Evolutionary conservation across 1,140 invertebrate species (phyloP).

Genomic region (Paracyclopina nana): DNA sequence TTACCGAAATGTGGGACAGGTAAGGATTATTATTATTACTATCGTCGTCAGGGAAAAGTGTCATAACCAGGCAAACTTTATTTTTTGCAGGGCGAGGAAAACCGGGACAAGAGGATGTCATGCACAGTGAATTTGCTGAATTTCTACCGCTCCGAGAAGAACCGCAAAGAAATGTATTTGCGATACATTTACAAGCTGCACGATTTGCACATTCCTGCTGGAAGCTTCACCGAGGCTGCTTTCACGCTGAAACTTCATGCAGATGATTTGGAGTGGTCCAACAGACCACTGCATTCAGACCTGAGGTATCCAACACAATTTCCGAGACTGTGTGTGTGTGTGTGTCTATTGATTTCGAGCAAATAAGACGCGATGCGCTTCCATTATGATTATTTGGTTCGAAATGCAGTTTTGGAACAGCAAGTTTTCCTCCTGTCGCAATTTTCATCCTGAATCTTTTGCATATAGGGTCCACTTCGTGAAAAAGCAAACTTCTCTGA

Average conservation of each 20-base stretch:
- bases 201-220: constrained; percentile 72
- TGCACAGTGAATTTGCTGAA: constrained; percentile 91
- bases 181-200: constrained; percentile 91
- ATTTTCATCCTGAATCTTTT: too few relatives aligned
- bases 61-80: too few relatives aligned
- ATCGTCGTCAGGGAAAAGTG: too few relatives aligned
- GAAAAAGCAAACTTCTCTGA: too few relatives aligned
- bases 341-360: too few relatives aligned
- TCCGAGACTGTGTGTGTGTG: too few relatives aligned
- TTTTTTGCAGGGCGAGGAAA: constrained; percentile 54
- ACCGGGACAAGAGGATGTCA: constrained; percentile 81
- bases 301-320: too few relatives aligned
- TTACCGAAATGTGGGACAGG: constrained; percentile 59
- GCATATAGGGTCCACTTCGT: too few relatives aligned
- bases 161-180: constrained; percentile 86
- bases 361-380: neutral
- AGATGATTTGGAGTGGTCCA: constrained; percentile 67
- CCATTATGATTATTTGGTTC: too few relatives aligned
- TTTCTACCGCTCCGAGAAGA: constrained; percentile 87
- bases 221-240: constrained; percentile 88
- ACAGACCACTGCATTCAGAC: constrained; percentile 37
- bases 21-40: neutral
- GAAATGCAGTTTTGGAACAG: too few relatives aligned
- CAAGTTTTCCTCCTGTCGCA: too few relatives aligned
- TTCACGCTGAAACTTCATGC: constrained; percentile 85